Percentiles rank a stretch among this genome's conserved stretches.
These are phyloP conservation scores for Lypha dubia DNA, from an alignment of 2,888 invertebrate genomes.

Conservation along the genomic window DNA sequence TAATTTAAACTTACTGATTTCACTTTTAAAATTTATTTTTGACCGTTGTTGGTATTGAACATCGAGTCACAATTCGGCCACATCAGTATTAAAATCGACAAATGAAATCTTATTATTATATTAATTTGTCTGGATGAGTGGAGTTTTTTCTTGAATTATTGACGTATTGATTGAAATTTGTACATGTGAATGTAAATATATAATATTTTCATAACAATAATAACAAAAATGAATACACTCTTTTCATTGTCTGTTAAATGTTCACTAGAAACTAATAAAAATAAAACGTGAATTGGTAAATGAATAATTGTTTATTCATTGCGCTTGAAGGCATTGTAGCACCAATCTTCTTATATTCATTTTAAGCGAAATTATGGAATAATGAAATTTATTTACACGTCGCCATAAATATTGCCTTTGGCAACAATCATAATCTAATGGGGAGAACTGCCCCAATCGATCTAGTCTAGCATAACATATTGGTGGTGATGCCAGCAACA, in stretches of 20 bases:
- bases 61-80: no score
- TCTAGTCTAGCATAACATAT: background rate
- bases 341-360: constrained; percentile 33
- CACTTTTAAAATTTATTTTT: no score
- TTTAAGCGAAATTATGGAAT: constrained; percentile 21
- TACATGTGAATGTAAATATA: no score
- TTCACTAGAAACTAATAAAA: constrained; percentile 20
- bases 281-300: constrained; percentile 26
- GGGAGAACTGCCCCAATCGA: constrained; percentile 24
- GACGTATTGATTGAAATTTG: no score
- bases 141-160: no score
- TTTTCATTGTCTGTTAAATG: constrained; percentile 1
- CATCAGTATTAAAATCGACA: no score
- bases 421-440: constrained; percentile 30
- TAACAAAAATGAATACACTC: no score
- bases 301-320: constrained; percentile 45
- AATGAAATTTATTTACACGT: constrained; percentile 45
- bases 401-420: constrained; percentile 15
- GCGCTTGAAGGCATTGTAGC: constrained; percentile 28
- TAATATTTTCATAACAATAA: no score
- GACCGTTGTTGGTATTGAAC: no score
- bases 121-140: no score
- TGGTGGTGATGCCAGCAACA: background rate
- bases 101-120: no score
- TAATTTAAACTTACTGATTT: no score